Base-by-base conservation (phyloP, 1,140 invertebrate genomes). In the Achroia grisella region DNA sequence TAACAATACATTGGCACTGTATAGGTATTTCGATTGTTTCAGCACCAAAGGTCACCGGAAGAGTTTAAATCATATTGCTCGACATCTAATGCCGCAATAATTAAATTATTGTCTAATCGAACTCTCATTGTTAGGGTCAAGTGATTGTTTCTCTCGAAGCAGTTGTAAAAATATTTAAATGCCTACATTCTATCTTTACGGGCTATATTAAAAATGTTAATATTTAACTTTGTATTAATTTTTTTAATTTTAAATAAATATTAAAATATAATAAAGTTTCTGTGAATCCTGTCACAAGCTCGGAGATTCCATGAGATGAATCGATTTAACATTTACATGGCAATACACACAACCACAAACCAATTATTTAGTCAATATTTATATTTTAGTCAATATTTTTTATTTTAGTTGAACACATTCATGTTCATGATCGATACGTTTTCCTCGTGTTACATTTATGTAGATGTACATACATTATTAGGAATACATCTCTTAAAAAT, bases 1-100 rank as follows among this genome's bases (percentile, higher is more conserved):
- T 23, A 2, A 23, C 2, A 23, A 23, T 23, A 23, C 33, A 52
- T 54, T 48, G 50, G 52, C 39, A 72, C 56, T 67, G 52, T 60
- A 57, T 62, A 65, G 57, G 34, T 63, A 57, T 67, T 65, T 71
- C 63, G 55, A 76, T 76, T 79, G 72, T 79, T 79, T 76, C 75
- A 79, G 75, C 72, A 52, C 56, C 60, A 69, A 68, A 70, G 56
- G 39, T 40, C 39, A 44, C 35, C 58, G 58, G 63, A 39, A 55
- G 56, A 52, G 54, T 52, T 36, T 57, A 57, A 44, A 56, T 54
- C 47, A 59, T 49, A 39, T 52, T 40, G 54, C 45, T 17, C 35
- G 17, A 37, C 14, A 17, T 37, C 9, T 10, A 37, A 15, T 37
- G 15, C 35, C 35, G 12, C 35, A 15, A 37, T 37, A 37, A 13